These are phyloP conservation scores for Drosophila nr. fundita DNA, from an alignment of 2,888 invertebrate genomes.

Conservation along the genomic window DNA sequence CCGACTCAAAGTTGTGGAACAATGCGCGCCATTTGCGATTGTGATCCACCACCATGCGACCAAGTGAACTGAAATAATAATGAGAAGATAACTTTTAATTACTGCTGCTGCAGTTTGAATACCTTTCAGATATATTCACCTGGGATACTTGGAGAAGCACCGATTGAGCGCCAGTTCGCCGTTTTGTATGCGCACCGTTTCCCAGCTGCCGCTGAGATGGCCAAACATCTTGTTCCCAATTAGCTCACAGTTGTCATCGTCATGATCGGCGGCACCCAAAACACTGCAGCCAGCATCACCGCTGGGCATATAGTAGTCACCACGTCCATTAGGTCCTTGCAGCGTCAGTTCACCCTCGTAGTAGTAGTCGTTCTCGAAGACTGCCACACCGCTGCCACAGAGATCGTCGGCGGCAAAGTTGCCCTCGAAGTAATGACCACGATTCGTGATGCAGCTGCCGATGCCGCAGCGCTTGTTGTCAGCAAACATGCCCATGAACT, in stretches of 20 bases:
- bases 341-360: slow-evolving; percentile 95
- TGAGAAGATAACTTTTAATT: neutral
- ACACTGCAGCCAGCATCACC: slow-evolving; percentile 86
- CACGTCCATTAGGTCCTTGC: slow-evolving; percentile 92
- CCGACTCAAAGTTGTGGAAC: slow-evolving; percentile 83
- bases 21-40: slow-evolving; percentile 85
- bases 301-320: slow-evolving; percentile 91
- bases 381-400: slow-evolving; percentile 93
- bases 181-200: slow-evolving; percentile 87
- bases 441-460: slow-evolving; percentile 94
- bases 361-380: slow-evolving; percentile 94
- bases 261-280: slow-evolving; percentile 44
- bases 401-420: slow-evolving; percentile 92
- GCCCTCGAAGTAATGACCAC: slow-evolving; percentile 96
- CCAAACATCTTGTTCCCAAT: slow-evolving; percentile 84
- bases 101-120: neutral
- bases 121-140: slow-evolving; percentile 83
- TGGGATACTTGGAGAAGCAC: slow-evolving; percentile 87
- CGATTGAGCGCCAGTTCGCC: slow-evolving; percentile 90
- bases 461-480: slow-evolving; percentile 93
- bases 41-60: slow-evolving; percentile 82
- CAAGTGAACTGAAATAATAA: slow-evolving; percentile 73
- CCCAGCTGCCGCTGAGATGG: slow-evolving; percentile 83
- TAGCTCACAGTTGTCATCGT: slow-evolving; percentile 66
- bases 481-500: slow-evolving; percentile 95